Evolutionary conservation across 2,113 vertebrate genomes (phyloP).

Genomic region (Oreocharis arfaki): DNA sequence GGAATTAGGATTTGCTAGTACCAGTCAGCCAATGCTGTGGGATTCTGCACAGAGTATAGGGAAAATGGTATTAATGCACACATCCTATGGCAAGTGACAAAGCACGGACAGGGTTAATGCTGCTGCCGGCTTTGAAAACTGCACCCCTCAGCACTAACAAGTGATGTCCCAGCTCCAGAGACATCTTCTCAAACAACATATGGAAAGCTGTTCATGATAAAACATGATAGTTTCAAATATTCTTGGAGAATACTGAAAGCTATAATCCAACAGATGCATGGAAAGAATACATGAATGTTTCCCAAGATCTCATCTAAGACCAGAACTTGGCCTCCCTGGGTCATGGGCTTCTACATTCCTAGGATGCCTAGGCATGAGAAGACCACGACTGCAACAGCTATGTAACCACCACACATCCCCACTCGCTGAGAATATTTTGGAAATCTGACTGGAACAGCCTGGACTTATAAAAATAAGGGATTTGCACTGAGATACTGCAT

Average conservation of each 20-base stretch:
- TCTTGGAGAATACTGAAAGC: background rate
- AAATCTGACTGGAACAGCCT: background rate
- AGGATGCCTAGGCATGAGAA: slow-evolving; percentile 21
- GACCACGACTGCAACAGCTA: background rate
- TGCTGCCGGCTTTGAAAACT: background rate
- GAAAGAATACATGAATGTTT: slow-evolving; percentile 3
- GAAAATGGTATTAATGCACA: background rate
- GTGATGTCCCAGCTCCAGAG: background rate
- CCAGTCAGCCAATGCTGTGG: background rate
- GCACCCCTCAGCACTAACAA: background rate
- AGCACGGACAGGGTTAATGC: background rate
- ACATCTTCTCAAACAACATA: background rate
- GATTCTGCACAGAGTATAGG: background rate
- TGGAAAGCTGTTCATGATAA: background rate
- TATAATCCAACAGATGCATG: background rate
- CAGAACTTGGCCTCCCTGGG: background rate
- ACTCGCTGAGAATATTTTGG: background rate
- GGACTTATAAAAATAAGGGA: background rate
- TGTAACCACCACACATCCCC: background rate
- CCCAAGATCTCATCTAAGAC: background rate
- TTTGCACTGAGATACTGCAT: background rate
- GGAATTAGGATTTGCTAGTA: background rate
- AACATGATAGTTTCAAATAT: background rate
- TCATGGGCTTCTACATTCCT: slow-evolving; percentile 24
- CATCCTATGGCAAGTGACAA: background rate